A percentile compares a stretch with the other conserved stretches of the same genome.
phyloP scores from a whole-genome alignment of 2,113 vertebrate genomes.

The Chloebia gouldiae region DNA sequence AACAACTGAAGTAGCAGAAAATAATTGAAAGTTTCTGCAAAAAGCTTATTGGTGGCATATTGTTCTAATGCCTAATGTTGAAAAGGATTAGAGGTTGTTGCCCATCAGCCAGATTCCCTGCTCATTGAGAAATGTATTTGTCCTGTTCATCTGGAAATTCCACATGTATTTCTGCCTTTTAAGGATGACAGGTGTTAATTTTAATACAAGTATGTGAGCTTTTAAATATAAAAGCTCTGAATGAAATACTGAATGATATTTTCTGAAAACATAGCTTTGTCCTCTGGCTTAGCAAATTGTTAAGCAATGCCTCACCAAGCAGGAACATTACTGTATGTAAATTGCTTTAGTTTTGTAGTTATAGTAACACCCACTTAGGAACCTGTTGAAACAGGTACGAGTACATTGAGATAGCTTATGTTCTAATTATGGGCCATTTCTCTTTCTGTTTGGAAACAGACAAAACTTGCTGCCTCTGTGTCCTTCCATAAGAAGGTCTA shows the following conservation, averaged over 20 bases:
- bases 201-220: not conserved
- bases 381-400: constrained; percentile 23
- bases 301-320: not conserved
- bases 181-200: not conserved
- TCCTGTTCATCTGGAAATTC: not conserved
- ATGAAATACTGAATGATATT: not conserved
- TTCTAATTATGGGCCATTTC: not conserved
- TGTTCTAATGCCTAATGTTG: not conserved
- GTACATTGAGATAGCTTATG: not conserved
- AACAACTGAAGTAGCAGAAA: not conserved
- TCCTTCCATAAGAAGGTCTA: not conserved
- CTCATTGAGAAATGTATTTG: not conserved
- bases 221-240: not conserved
- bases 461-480: not conserved
- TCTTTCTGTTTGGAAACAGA: not conserved
- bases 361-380: not conserved
- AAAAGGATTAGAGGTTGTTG: not conserved
- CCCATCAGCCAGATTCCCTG: not conserved
- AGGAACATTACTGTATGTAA: not conserved
- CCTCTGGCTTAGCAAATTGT: not conserved
- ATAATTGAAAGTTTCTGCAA: not conserved
- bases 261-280: not conserved
- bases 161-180: not conserved
- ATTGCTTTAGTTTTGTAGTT: not conserved
- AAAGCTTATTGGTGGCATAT: not conserved